A percentile compares a stretch with the other conserved stretches of the same genome.
These are phyloP conservation scores for Ruditapes philippinarum DNA, from an alignment of 1,140 invertebrate genomes.

Conservation along the genomic window DNA sequence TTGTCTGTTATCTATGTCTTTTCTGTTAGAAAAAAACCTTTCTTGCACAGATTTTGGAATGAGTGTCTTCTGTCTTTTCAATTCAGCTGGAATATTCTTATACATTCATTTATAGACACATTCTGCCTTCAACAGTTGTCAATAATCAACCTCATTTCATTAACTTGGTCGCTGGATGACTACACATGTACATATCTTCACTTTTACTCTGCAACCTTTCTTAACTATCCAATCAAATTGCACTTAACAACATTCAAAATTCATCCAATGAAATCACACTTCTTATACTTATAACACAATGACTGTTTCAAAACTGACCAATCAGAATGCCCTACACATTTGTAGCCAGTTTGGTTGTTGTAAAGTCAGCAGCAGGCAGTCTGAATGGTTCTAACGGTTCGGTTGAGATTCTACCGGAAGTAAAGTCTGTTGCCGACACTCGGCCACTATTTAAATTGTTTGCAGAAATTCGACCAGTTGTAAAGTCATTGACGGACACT, in stretches of 20 bases:
- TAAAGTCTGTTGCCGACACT: slow-evolving; percentile 55
- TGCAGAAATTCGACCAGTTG: slow-evolving; percentile 19
- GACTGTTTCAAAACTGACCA: slow-evolving; percentile 47
- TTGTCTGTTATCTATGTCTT: no score
- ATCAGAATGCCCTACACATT: slow-evolving; percentile 59
- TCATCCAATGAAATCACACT: slow-evolving; percentile 59
- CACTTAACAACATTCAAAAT: slow-evolving; percentile 8
- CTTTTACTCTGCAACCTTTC: neutral
- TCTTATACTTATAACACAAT: neutral
- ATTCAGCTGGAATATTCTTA: no score
- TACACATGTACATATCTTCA: neutral
- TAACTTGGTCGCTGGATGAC: neutral
- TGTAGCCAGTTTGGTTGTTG: slow-evolving; percentile 63
- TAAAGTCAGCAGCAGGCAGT: slow-evolving; percentile 60
- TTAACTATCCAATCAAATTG: slow-evolving; percentile 27
- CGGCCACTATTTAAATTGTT: slow-evolving; percentile 55
- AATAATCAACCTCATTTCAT: neutral
- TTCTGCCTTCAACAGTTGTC: neutral
- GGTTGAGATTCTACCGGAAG: slow-evolving; percentile 26
- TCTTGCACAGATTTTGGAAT: no score
- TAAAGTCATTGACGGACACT: slow-evolving; percentile 29
- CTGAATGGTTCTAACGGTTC: slow-evolving; percentile 60
- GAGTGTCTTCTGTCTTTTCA: no score
- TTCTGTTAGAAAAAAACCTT: no score
- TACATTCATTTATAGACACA: no score